Conservation (phyloP, 2,797 vertebrate genomes). For the Sebastes matsubarae region DNA sequence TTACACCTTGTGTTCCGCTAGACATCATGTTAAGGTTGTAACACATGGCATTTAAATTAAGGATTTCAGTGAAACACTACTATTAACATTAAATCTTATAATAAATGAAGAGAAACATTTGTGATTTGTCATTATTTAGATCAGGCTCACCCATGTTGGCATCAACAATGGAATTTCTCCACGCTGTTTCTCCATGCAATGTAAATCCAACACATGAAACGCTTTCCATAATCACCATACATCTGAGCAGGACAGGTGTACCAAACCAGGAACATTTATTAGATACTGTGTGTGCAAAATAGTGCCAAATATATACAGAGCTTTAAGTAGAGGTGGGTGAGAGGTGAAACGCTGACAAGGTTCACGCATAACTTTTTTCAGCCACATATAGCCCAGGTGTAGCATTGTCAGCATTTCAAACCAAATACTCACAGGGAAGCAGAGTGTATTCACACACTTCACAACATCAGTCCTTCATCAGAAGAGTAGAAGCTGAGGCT, state of each 20-base stretch:
- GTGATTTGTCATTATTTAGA: background rate
- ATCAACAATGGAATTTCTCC: background rate
- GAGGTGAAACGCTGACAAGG: slow-evolving; percentile 1
- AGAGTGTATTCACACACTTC: slow-evolving; percentile 5
- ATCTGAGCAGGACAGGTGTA: background rate
- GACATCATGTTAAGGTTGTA: too few species aligned
- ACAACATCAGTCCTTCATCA: slow-evolving; percentile 17
- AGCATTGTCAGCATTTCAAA: slow-evolving; percentile 3
- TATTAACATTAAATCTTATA: background rate
- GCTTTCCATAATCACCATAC: background rate
- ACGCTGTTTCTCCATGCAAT: background rate
- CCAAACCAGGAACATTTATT: slow-evolving; percentile 64
- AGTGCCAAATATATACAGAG: slow-evolving; percentile 45
- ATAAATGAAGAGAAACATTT: background rate
- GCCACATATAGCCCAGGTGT: background rate
- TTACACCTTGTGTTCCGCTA: too few species aligned
- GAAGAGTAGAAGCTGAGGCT: background rate
- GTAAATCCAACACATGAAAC: background rate
- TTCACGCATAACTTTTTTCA: background rate
- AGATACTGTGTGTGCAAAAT: slow-evolving; percentile 62
- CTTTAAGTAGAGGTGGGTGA: background rate
- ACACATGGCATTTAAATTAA: too few species aligned
- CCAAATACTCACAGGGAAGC: background rate
- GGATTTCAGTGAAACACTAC: too few species aligned
- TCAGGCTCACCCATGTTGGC: background rate